A percentile compares a stretch with the other conserved stretches of the same genome.
Conservation (phyloP, 2,888 invertebrate genomes). For the Drosophila merina region DNA sequence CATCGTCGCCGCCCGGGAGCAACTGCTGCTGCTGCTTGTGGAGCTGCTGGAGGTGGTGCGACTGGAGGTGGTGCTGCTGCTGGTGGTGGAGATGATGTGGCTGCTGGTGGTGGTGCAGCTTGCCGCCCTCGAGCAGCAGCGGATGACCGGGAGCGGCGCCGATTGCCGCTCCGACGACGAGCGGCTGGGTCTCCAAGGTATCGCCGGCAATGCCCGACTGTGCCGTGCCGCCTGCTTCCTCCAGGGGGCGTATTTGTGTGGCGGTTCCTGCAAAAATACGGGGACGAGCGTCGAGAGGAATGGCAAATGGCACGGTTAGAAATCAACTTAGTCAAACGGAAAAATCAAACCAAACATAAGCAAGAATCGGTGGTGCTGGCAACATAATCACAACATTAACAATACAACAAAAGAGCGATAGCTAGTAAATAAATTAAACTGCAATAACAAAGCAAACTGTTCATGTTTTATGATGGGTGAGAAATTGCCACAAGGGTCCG, state of each 20-base stretch:
- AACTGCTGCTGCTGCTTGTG: slow-evolving; percentile 48
- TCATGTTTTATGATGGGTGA: not conserved
- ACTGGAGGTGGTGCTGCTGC: slow-evolving; percentile 24
- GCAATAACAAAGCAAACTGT: slow-evolving; percentile 44
- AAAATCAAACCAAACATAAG: slow-evolving; percentile 35
- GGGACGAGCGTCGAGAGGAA: slow-evolving; percentile 44
- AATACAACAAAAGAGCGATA: slow-evolving; percentile 40
- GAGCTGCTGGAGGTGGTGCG: slow-evolving; percentile 49
- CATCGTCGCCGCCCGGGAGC: slow-evolving; percentile 41
- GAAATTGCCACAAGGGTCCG: slow-evolving; percentile 32
- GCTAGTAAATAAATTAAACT: slow-evolving; percentile 28
- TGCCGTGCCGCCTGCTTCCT: slow-evolving; percentile 68
- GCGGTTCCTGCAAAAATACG: slow-evolving; percentile 80
- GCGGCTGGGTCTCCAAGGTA: slow-evolving; percentile 55
- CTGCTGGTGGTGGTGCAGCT: slow-evolving; percentile 39
- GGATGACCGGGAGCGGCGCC: slow-evolving; percentile 44
- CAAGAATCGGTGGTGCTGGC: slow-evolving; percentile 45
- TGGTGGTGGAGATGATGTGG: slow-evolving; percentile 27
- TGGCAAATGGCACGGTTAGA: slow-evolving; percentile 48
- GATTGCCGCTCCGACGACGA: slow-evolving; percentile 53
- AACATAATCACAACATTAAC: slow-evolving; percentile 68
- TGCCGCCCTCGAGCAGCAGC: slow-evolving; percentile 44
- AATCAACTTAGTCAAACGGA: slow-evolving; percentile 42
- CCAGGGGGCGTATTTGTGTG: slow-evolving; percentile 80
- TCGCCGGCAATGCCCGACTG: slow-evolving; percentile 53